phyloP scores from a whole-genome alignment of 2,113 vertebrate genomes.

The Vombatus ursinus region DNA sequence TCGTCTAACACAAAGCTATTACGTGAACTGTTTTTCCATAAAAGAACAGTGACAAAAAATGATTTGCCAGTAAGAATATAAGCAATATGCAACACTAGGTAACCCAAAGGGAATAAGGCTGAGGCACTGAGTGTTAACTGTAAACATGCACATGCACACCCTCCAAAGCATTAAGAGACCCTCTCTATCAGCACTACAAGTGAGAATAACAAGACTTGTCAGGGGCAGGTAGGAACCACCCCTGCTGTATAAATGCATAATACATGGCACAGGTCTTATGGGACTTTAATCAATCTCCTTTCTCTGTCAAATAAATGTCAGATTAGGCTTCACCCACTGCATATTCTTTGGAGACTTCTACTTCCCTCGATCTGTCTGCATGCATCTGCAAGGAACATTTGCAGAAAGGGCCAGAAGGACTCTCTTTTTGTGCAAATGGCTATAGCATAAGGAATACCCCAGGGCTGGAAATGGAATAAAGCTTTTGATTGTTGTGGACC shows the following conservation, averaged over 20 bases:
- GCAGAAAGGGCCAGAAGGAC: conserved; percentile 43
- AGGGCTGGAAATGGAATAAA: conserved; percentile 62
- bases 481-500: conserved; percentile 25
- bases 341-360: conserved; percentile 70
- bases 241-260: conserved; percentile 82
- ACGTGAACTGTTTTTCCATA: conserved; percentile 73
- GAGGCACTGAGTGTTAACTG: conserved; percentile 59
- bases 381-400: conserved; percentile 57
- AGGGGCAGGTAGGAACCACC: conserved; percentile 73
- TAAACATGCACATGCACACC: neutral
- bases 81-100: conserved; percentile 59
- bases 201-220: conserved; percentile 80
- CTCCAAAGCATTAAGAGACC: conserved; percentile 65
- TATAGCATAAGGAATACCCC: conserved; percentile 56
- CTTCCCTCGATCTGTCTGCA: conserved; percentile 65
- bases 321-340: conserved; percentile 70
- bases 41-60: conserved; percentile 64
- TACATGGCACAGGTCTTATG: conserved; percentile 77
- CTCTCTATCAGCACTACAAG: conserved; percentile 70
- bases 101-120: conserved; percentile 21
- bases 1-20: conserved; percentile 74
- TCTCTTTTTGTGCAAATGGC: conserved; percentile 69
- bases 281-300: conserved; percentile 82
- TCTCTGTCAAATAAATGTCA: conserved; percentile 82
- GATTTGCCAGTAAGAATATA: conserved; percentile 47